Evolutionary conservation across 2,888 invertebrate species (phyloP), one percentile per base, ranked within the genome.

Genomic region (Zelleria hepariella): DNA sequence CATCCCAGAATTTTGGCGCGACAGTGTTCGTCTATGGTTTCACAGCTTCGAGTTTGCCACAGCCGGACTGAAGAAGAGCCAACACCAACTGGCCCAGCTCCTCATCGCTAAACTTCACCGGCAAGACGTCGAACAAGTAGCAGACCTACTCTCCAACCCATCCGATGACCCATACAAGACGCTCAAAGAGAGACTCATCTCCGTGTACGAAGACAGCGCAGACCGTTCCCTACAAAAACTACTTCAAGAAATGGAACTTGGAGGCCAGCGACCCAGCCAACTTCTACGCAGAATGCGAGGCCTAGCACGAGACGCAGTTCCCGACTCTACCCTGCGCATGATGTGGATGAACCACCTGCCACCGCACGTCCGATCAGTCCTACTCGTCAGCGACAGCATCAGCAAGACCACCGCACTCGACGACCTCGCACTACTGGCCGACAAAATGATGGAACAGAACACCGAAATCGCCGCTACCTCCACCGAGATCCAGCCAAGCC

Each of bases 111-210:
- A 62, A 21, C 59, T 64, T 0, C 62, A 63, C 2, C 63, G 63
- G 18, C 58, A 62, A 24, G 63, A 63, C 21, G 54, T 67, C 15
- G 62, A 65, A 49, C 61, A 64, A 25, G 60, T 65, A 4, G 48
- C 59, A 8, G 64, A 67, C 49, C 52, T 67, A 3, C 61, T 66
- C 18, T 6, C n/a, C 49, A 48, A 48, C 49, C 49, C 49, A 4
- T 26, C 48, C 4, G 4, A 52, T 21, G 5, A 20, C 4, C 52
- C 5, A 10, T 52, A 52, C 52, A 4, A 52, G 8, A 21, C 8
- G 4, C 3, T 52, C 2, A 52, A 52, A 52, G 23, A 52, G 5
- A 8, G 21, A 5, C 23, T 52, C 5, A 52, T 52, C 52, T 21
- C 52, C 2, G 20, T 21, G 20, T 52, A 52, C 52, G 52, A 52